Conservation (phyloP, 92 coral and sea anemone species). For the Scolanthus callimorphus region DNA sequence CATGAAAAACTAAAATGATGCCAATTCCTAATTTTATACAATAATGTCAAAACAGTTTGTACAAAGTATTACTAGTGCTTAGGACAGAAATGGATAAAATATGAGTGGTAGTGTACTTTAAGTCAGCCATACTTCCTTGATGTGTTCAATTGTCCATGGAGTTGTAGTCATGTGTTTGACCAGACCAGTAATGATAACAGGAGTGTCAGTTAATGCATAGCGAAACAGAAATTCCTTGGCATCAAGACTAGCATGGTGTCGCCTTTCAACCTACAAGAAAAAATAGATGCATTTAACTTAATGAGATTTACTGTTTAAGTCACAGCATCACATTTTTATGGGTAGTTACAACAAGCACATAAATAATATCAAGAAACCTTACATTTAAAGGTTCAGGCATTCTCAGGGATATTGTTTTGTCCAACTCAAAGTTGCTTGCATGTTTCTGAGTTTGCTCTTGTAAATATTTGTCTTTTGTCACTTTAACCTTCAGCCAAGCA, state of each 20-base stretch:
- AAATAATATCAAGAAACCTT: too few relatives aligned
- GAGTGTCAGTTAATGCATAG: constrained; percentile 44
- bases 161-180: constrained; percentile 31
- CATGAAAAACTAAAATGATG: too few relatives aligned
- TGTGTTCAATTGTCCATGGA: constrained; percentile 52
- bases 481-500: constrained; percentile 54
- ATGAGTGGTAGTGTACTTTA: too few relatives aligned
- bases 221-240: constrained; percentile 43
- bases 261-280: constrained; percentile 38
- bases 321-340: too few relatives aligned
- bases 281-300: too few relatives aligned
- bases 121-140: constrained; percentile 57
- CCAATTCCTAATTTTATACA: too few relatives aligned
- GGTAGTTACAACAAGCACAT: too few relatives aligned
- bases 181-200: constrained; percentile 57
- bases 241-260: constrained; percentile 27
- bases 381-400: constrained; percentile 54
- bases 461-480: constrained; percentile 27
- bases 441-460: constrained; percentile 27
- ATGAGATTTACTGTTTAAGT: too few relatives aligned
- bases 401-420: neutral
- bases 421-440: constrained; percentile 5
- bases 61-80: too few relatives aligned
- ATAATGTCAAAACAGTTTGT: too few relatives aligned
- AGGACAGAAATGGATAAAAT: too few relatives aligned